Conservation (phyloP, 2,888 invertebrate genomes). For the Strigamia transsilvanica region DNA sequence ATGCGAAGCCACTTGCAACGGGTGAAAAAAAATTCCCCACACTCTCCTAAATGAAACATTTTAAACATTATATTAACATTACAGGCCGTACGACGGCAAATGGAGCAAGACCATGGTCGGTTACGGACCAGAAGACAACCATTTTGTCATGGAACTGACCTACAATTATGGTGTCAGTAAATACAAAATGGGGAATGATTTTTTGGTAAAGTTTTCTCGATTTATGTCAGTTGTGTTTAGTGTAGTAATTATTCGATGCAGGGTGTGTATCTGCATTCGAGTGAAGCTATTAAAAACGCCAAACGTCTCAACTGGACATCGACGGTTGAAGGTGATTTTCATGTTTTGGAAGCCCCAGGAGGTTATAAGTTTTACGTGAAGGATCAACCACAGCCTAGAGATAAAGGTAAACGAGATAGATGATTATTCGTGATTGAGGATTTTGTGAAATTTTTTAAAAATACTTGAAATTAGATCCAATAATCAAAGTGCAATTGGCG, state of each 20-base stretch:
- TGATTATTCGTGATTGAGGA: not conserved
- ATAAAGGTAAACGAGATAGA: conserved; percentile 69
- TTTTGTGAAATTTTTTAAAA: not conserved
- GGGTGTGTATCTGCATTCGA: conserved; percentile 84
- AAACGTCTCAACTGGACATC: conserved; percentile 77
- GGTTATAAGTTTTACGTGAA: conserved; percentile 87
- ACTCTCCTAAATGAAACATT: no score
- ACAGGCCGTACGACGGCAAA: conserved; percentile 93
- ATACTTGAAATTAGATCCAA: conserved; percentile 71
- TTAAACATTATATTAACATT: conserved; percentile 58
- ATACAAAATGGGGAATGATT: conserved; percentile 92
- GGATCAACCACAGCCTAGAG: conserved; percentile 74
- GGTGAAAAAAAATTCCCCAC: conserved; percentile 70
- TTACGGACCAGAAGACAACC: conserved; percentile 91
- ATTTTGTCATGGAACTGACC: conserved; percentile 96
- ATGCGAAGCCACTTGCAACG: conserved; percentile 97
- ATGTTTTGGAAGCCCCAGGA: conserved; percentile 83
- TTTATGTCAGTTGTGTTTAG: no score
- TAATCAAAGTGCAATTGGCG: conserved; percentile 79
- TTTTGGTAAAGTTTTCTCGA: conserved; percentile 66
- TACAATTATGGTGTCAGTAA: conserved; percentile 94
- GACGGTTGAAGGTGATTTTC: conserved; percentile 69
- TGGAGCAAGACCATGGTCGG: conserved; percentile 99
- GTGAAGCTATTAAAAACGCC: conserved; percentile 78
- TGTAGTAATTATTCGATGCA: conserved; percentile 57